Percentiles rank a stretch among this genome's conserved stretches.
Conservation (phyloP, 2,888 invertebrate genomes). For the Ecliptopera silaceata region DNA sequence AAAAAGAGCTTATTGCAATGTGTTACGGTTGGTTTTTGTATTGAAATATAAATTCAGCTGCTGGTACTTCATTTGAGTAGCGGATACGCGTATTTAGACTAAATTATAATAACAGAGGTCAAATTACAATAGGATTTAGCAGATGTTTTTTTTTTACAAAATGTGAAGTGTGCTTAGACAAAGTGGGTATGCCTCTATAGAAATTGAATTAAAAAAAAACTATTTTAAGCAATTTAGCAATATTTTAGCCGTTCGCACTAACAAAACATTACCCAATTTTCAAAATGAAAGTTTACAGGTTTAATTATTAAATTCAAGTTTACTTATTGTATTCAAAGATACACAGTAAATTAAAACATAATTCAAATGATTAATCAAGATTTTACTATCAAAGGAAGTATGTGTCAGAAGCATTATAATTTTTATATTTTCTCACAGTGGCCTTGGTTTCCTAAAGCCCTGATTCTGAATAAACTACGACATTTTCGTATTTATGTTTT, state of each 20-base stretch:
- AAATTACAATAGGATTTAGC: neutral
- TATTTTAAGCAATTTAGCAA: too few species aligned
- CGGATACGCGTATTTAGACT: neutral
- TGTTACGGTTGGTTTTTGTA: constrained; percentile 15
- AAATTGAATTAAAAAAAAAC: too few species aligned
- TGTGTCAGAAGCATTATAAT: constrained; percentile 12
- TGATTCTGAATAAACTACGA: neutral
- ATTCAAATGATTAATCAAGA: constrained; percentile 12
- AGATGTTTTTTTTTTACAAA: neutral
- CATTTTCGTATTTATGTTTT: neutral
- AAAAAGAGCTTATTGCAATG: constrained; percentile 2
- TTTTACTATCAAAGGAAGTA: constrained; percentile 18
- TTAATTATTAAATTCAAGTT: too few species aligned
- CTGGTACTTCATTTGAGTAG: neutral
- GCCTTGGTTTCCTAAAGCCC: constrained; percentile 7
- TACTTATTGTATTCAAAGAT: too few species aligned
- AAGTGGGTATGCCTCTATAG: neutral
- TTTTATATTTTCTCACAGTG: constrained; percentile 21
- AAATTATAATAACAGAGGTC: neutral
- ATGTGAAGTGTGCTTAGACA: neutral
- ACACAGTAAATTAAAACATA: neutral
- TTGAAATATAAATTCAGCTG: constrained; percentile 13
- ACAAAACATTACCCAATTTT: too few species aligned
- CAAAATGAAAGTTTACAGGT: too few species aligned
- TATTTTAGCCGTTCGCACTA: too few species aligned